These are phyloP conservation scores for Graptemys geographica DNA, from an alignment of 2,797 vertebrate species.

Conservation along the genomic window DNA sequence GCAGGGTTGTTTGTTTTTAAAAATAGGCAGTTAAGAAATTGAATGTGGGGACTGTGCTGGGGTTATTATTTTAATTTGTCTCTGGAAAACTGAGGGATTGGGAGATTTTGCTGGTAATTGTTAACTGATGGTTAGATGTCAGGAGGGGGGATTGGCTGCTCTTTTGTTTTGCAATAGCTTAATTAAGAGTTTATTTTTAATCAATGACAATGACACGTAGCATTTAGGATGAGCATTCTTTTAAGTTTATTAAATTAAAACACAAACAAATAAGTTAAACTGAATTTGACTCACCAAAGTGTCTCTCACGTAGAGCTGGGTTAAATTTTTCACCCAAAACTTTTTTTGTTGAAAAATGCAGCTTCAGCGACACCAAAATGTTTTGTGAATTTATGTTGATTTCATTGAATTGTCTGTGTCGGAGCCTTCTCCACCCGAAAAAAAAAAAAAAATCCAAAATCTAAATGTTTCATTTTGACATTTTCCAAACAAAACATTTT, in stretches of 20 bases:
- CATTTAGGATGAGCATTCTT: background rate
- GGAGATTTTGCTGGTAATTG: background rate
- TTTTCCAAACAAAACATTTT: too few species aligned
- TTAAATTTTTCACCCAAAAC: too few species aligned
- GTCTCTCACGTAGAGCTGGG: background rate
- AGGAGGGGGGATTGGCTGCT: background rate
- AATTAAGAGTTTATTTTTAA: background rate
- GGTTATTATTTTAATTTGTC: conserved; percentile 7
- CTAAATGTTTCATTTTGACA: too few species aligned
- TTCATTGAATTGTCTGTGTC: too few species aligned
- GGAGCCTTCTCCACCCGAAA: too few species aligned
- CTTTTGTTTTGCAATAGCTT: background rate
- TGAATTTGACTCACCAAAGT: background rate
- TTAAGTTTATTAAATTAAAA: background rate
- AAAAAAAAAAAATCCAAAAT: too few species aligned
- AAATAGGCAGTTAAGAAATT: background rate
- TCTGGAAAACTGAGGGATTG: background rate
- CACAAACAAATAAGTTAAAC: background rate
- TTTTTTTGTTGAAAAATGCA: too few species aligned
- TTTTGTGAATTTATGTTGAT: too few species aligned
- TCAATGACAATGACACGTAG: background rate
- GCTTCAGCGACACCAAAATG: too few species aligned
- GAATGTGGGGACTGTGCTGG: background rate
- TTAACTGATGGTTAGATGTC: background rate
- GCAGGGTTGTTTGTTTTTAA: background rate